Conservation (phyloP, 2,797 vertebrate genomes). For the Echeneis naucrates region DNA sequence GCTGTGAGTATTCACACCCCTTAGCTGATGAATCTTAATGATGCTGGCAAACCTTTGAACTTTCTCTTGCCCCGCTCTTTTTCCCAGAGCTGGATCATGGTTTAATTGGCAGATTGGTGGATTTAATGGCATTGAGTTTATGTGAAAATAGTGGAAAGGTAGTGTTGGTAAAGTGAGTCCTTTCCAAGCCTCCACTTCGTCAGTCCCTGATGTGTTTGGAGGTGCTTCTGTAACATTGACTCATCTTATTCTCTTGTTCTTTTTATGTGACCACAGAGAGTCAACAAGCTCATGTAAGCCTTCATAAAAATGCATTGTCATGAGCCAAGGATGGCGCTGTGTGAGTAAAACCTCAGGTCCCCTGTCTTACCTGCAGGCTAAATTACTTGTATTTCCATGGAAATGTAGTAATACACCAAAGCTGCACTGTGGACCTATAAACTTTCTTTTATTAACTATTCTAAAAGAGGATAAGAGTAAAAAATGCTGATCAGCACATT, state of each 20-base stretch:
- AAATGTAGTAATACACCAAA: not conserved
- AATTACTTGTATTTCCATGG: not conserved
- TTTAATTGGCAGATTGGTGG: not conserved
- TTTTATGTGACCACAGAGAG: constrained; percentile 25
- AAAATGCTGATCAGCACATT: not conserved
- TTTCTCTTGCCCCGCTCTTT: not conserved
- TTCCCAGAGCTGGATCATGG: not conserved
- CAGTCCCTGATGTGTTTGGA: not conserved
- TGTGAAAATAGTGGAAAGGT: not conserved
- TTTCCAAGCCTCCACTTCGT: not conserved
- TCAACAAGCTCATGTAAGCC: constrained; percentile 39
- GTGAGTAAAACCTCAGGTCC: constrained; percentile 1
- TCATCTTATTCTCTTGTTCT: too few relatives aligned
- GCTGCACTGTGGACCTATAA: not conserved
- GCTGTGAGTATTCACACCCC: not conserved
- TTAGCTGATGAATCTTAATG: constrained; percentile 7
- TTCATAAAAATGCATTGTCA: constrained; percentile 45
- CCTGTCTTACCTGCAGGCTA: constrained; percentile 6
- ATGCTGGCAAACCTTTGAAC: not conserved
- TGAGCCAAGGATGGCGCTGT: constrained; percentile 44
- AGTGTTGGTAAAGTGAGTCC: not conserved
- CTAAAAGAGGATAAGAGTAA: not conserved
- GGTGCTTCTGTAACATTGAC: constrained; percentile 19
- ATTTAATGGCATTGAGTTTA: not conserved
- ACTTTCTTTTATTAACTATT: not conserved